Conservation (phyloP, 1,140 invertebrate genomes). For the Tetramorium simillimum region DNA sequence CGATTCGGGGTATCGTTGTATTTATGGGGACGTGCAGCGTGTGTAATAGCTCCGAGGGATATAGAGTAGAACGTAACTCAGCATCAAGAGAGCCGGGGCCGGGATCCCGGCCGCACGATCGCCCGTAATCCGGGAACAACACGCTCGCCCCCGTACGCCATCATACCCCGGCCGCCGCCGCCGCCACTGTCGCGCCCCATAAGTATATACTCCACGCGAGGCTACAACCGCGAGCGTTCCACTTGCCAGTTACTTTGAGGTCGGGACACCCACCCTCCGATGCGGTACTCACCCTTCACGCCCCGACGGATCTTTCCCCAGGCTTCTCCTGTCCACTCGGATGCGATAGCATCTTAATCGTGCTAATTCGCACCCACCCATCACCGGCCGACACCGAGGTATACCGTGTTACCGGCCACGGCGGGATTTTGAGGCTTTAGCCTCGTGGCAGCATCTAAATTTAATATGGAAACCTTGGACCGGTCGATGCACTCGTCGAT, state of each 20-base stretch:
- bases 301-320: constrained; percentile 27
- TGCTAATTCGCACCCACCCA: constrained; percentile 70
- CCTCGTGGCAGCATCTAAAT: constrained; percentile 10
- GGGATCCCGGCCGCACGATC: constrained; percentile 65
- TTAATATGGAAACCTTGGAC: constrained; percentile 46
- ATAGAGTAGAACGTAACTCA: constrained; percentile 81
- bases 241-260: constrained; percentile 78
- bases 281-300: constrained; percentile 7
- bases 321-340: constrained; percentile 60
- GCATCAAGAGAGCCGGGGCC: constrained; percentile 73
- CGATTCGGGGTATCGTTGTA: constrained; percentile 68
- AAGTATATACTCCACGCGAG: constrained; percentile 72
- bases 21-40: constrained; percentile 76
- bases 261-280: constrained; percentile 37
- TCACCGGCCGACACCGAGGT: constrained; percentile 61
- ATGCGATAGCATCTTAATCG: constrained; percentile 74
- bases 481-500: background rate
- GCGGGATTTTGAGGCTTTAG: constrained; percentile 58
- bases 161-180: background rate
- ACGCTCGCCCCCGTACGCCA: constrained; percentile 67
- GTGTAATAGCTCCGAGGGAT: constrained; percentile 79
- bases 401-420: constrained; percentile 53
- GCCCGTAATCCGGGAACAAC: constrained; percentile 80
- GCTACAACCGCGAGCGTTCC: constrained; percentile 66
- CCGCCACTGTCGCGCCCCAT: constrained; percentile 64